phyloP scores from a whole-genome alignment of 2,888 invertebrate species.

The Rhaphigaster nebulosa region DNA sequence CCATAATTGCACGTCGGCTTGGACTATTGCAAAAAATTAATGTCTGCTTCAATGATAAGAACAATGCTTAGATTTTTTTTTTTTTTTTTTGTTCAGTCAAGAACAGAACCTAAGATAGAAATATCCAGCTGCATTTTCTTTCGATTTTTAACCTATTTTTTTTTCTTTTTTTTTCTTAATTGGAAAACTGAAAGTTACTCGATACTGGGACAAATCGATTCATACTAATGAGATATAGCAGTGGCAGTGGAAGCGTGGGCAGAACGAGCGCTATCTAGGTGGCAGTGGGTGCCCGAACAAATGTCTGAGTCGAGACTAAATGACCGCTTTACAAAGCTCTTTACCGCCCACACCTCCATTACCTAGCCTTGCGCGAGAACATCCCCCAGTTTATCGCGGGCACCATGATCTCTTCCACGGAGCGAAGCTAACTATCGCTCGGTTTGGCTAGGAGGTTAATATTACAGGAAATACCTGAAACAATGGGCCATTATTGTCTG shows the following conservation, averaged over 20 bases:
- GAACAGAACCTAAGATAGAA: too few relatives aligned
- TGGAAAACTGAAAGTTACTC: neutral
- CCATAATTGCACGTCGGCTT: too few relatives aligned
- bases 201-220: neutral
- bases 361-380: neutral
- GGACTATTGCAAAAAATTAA: too few relatives aligned
- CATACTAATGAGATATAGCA: neutral
- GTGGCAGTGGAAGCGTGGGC: neutral
- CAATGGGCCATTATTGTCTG: neutral
- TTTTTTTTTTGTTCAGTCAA: too few relatives aligned
- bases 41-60: too few relatives aligned
- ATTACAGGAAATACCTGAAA: neutral
- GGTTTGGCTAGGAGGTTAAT: neutral
- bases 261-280: neutral
- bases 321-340: neutral
- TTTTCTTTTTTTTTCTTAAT: neutral
- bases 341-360: neutral
- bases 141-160: neutral
- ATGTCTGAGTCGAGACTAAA: neutral
- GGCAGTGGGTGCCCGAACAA: neutral
- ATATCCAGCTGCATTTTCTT: neutral
- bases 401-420: too few relatives aligned
- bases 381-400: neutral
- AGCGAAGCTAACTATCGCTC: neutral
- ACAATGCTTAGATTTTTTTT: too few relatives aligned